Percentiles rank a stretch among this genome's conserved stretches.
Evolutionary conservation across 2,113 vertebrate genomes (phyloP).

Genomic region (Phyllostomus discolor): DNA sequence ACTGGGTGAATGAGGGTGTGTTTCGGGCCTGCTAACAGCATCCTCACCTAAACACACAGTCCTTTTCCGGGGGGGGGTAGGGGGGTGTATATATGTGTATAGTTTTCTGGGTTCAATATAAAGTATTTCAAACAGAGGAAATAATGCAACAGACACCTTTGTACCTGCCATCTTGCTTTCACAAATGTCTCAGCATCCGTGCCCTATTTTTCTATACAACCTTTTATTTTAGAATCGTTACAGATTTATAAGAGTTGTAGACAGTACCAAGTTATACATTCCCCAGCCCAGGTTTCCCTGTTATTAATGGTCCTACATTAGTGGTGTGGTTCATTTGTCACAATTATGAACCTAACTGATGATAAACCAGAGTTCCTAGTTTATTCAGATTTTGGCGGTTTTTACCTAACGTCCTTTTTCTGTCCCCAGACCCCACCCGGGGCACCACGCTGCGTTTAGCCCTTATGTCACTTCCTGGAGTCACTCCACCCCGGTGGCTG

Average conservation of each 20-base stretch:
- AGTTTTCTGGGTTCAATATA: not conserved
- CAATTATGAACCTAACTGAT: not conserved
- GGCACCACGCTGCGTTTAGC: not conserved
- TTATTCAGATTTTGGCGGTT: not conserved
- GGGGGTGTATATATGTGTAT: not conserved
- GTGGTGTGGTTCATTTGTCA: not conserved
- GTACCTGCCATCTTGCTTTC: not conserved
- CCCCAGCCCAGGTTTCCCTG: not conserved
- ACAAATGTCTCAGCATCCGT: not conserved
- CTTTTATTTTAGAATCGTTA: conserved; percentile 4
- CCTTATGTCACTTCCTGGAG: not conserved
- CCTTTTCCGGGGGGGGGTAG: not conserved
- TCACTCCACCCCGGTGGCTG: not conserved
- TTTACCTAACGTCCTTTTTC: not conserved
- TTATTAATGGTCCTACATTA: not conserved
- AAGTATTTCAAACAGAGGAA: not conserved
- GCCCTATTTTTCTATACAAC: not conserved
- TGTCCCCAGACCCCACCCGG: not conserved
- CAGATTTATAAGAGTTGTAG: not conserved
- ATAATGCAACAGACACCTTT: not conserved
- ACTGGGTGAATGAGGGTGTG: not conserved
- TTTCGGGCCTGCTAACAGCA: not conserved
- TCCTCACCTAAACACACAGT: not conserved
- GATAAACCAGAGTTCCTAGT: not conserved
- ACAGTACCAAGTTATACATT: not conserved